A percentile compares a stretch with the other conserved stretches of the same genome.
phyloP scores from a whole-genome alignment of 1,140 invertebrate species.

The Metopolophium dirhodum region DNA sequence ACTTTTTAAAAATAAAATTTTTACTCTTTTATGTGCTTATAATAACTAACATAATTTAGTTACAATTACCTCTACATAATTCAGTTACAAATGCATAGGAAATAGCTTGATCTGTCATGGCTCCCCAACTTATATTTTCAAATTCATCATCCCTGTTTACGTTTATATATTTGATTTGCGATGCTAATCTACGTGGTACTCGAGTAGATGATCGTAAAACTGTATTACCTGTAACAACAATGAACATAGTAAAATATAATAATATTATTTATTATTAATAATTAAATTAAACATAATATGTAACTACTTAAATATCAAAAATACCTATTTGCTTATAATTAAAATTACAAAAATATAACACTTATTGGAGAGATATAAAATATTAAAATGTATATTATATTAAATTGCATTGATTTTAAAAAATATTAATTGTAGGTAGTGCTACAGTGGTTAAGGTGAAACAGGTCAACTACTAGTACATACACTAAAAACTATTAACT shows the following conservation, averaged over 20 bases:
- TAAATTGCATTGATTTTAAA: neutral
- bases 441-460: neutral
- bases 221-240: slow-evolving; percentile 48
- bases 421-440: neutral
- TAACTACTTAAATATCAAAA: too few relatives aligned
- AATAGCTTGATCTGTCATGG: slow-evolving; percentile 43
- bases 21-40: neutral
- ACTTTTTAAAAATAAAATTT: neutral
- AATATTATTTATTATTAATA: neutral
- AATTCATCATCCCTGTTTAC: slow-evolving; percentile 45
- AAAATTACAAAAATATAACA: neutral
- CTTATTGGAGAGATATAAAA: neutral
- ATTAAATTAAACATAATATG: neutral
- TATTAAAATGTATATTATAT: neutral
- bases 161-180: slow-evolving; percentile 37
- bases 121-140: slow-evolving; percentile 42
- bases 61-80: slow-evolving; percentile 43
- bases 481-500: neutral
- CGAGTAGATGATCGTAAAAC: slow-evolving; percentile 42
- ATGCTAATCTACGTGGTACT: neutral
- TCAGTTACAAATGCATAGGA: slow-evolving; percentile 47
- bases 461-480: neutral
- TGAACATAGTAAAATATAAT: neutral
- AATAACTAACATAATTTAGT: neutral
- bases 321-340: too few relatives aligned